Conservation (phyloP, 1,140 invertebrate genomes). For the Dreissena rostriformis region DNA sequence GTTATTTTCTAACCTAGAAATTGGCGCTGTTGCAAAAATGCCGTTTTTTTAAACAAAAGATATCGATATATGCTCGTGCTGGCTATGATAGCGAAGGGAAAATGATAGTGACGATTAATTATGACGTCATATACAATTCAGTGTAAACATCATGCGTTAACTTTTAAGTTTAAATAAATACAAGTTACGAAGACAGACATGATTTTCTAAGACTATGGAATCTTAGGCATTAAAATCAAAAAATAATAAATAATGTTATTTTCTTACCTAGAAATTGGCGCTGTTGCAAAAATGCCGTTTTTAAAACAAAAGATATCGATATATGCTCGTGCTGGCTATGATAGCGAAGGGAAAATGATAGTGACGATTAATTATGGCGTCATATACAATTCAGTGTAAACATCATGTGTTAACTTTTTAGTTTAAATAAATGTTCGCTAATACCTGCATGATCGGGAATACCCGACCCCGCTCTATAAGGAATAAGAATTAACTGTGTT, state of each 20-base stretch:
- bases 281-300: not conserved
- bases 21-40: too few species aligned
- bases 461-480: not conserved
- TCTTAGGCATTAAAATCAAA: not conserved
- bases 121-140: too few species aligned
- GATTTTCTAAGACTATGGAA: not conserved
- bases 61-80: too few species aligned
- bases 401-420: not conserved
- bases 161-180: too few species aligned
- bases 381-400: not conserved
- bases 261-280: not conserved
- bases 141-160: too few species aligned
- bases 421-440: slow-evolving; percentile 1
- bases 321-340: not conserved
- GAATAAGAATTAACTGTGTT: too few species aligned
- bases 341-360: not conserved
- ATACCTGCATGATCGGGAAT: not conserved
- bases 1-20: too few species aligned
- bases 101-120: too few species aligned
- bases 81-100: too few species aligned
- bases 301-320: not conserved
- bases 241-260: not conserved
- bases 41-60: too few species aligned
- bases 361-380: not conserved
- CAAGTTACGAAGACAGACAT: not conserved